Evolutionary conservation across 1,140 invertebrate species (phyloP).

Genomic region (Gonioctena quinquepunctata): DNA sequence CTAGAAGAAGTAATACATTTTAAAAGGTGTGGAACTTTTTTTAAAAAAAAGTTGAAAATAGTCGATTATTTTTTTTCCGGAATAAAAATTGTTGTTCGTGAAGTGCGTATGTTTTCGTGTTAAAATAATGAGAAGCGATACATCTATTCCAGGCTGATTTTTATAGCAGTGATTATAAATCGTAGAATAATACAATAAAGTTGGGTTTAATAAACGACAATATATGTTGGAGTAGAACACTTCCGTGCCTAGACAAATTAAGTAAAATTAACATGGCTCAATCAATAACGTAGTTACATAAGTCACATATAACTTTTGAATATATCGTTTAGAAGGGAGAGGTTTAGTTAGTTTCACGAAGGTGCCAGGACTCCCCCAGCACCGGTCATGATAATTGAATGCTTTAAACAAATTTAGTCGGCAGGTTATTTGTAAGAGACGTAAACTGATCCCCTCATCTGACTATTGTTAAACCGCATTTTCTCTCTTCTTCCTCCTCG

Average conservation of each 20-base stretch:
- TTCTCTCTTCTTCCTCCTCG: slow-evolving; percentile 9
- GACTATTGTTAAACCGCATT: slow-evolving; percentile 27
- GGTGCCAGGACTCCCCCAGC: slow-evolving; percentile 46
- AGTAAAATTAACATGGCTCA: slow-evolving; percentile 10
- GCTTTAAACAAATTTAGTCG: slow-evolving; percentile 53
- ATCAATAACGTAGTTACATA: slow-evolving; percentile 35
- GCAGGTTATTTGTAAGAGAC: slow-evolving; percentile 51
- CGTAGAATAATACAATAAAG: too few species aligned
- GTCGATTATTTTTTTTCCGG: too few species aligned
- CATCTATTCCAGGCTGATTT: too few species aligned
- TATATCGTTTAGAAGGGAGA: slow-evolving; percentile 27
- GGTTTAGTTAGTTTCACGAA: slow-evolving; percentile 23
- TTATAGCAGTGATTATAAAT: too few species aligned
- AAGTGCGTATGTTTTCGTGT: too few species aligned
- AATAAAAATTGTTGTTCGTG: too few species aligned
- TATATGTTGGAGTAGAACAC: background rate
- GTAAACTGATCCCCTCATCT: slow-evolving; percentile 43
- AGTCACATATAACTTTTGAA: slow-evolving; percentile 46
- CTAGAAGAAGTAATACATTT: too few species aligned
- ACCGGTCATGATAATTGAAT: slow-evolving; percentile 52
- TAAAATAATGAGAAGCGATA: too few species aligned
- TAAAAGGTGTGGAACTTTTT: too few species aligned
- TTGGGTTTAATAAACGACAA: too few species aligned
- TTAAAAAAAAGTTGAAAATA: too few species aligned
- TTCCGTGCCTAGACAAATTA: slow-evolving; percentile 10